Evolutionary conservation across 2,113 vertebrate species (phyloP).

Genomic region (Oryzias curvinotus): DNA sequence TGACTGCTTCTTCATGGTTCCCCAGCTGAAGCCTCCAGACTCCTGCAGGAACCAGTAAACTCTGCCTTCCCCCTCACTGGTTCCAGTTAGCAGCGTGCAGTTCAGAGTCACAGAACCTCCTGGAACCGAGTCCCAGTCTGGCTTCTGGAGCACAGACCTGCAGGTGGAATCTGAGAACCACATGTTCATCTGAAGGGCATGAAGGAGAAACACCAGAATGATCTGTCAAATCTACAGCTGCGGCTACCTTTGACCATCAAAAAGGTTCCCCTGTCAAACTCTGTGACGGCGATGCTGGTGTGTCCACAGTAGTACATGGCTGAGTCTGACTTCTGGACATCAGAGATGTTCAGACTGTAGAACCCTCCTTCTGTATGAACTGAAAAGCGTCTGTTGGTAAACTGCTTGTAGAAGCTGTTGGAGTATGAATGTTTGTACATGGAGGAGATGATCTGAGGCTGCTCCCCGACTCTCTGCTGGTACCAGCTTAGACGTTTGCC

Average conservation of each 20-base stretch:
- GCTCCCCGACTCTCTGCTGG: slow-evolving; percentile 45
- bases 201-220: neutral
- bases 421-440: slow-evolving; percentile 23
- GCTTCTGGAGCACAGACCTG: slow-evolving; percentile 20
- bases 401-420: slow-evolving; percentile 19
- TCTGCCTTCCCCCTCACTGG: slow-evolving; percentile 20
- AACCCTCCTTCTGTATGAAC: neutral
- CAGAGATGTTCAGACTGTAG: slow-evolving; percentile 46
- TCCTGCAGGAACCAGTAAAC: slow-evolving; percentile 64
- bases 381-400: slow-evolving; percentile 28
- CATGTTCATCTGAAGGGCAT: neutral
- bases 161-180: slow-evolving; percentile 15
- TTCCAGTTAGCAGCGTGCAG: slow-evolving; percentile 45
- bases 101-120: slow-evolving; percentile 53
- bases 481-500: slow-evolving; percentile 46
- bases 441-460: slow-evolving; percentile 28
- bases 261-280: slow-evolving; percentile 43
- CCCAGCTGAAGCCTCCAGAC: slow-evolving; percentile 18
- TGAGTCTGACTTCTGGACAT: slow-evolving; percentile 34
- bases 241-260: slow-evolving; percentile 39
- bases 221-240: neutral
- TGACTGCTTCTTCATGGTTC: slow-evolving; percentile 34
- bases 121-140: slow-evolving; percentile 9
- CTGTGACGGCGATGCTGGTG: neutral
- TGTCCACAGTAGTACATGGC: slow-evolving; percentile 60